These are phyloP conservation scores for Neodon shergylaensis DNA, from an alignment of 2,113 vertebrate species.

Conservation along the genomic window DNA sequence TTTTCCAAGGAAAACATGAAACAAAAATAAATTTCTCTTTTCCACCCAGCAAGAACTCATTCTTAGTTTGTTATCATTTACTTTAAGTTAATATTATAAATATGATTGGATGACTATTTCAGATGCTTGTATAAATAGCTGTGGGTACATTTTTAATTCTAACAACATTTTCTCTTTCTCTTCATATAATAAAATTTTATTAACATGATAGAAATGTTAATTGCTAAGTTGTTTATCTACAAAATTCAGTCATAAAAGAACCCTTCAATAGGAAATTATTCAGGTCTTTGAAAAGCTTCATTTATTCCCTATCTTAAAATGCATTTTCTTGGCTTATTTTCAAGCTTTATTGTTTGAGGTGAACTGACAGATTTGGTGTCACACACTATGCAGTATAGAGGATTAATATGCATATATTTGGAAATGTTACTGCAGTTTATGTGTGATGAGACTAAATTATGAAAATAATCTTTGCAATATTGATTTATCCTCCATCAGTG, in stretches of 20 bases:
- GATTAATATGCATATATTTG: neutral
- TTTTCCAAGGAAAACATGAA: neutral
- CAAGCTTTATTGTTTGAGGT: conserved; percentile 42
- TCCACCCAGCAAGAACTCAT: neutral
- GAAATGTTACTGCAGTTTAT: neutral
- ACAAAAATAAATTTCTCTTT: neutral
- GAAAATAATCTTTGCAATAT: neutral
- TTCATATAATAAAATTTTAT: conserved; percentile 24
- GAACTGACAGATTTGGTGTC: conserved; percentile 10
- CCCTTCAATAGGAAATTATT: conserved; percentile 32
- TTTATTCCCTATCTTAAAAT: conserved; percentile 42
- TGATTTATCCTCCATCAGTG: neutral
- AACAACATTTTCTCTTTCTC: neutral
- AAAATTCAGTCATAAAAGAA: conserved; percentile 8
- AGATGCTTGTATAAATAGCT: neutral
- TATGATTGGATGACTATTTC: neutral
- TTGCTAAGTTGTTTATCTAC: neutral
- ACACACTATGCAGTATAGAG: neutral
- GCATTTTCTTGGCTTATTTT: conserved; percentile 20
- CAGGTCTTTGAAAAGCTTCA: neutral
- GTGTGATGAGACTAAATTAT: conserved; percentile 1
- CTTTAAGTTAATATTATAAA: neutral
- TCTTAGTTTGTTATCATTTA: neutral
- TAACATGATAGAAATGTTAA: conserved; percentile 2
- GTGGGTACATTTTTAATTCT: neutral